Evolutionary conservation across 2,797 vertebrate species (phyloP), one percentile per base, ranked within the genome.

Genomic region (Hydrolagus colliei): DNA sequence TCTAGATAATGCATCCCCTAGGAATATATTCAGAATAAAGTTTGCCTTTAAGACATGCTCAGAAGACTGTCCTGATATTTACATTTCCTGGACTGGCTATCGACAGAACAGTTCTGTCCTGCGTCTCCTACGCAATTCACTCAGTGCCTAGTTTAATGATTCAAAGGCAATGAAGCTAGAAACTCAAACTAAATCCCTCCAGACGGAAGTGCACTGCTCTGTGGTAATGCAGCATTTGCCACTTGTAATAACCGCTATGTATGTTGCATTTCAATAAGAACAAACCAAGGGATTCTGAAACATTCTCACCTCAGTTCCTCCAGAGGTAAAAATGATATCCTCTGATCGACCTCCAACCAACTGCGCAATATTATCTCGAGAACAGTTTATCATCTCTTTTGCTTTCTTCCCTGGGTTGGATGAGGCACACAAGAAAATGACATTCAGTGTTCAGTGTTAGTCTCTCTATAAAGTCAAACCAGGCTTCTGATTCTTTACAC

Each of bases 271-370:
- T 72, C 71, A 73, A 73, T 18, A 52, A 52, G 41, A 52, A 4
- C 72, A 18, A 4, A 73, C 4, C 5, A 10, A 7, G 16, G 22
- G 16, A 18, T 73, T 73, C 72, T 73, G 16, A 73, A 32, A 0
- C 13, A 35, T 35, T 73, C 85, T 90, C 89, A 98, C 98, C 96
- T 99, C 98, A 0, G 97, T 99, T 90, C 98, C 98, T 52, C 98
- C 97, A 0, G 98, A 99, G 0, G 95, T 97, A 88, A 99, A 99
- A 90, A 99, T 20, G 0, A 99, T 94, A 88, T 99, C 97, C 27
- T 93, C 93, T 0, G 94, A 89, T 86, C 88, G 91, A 35, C 94
- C 96, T 1, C 95, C 94, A 6, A 99, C 89, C 97, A 99, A 96
- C 88, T 87, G 93, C 0, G 96, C 96, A 80, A 99, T 89, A 85